Conservation (phyloP, 64 coral and sea anemone species). For the Pocillopora verrucosa region DNA sequence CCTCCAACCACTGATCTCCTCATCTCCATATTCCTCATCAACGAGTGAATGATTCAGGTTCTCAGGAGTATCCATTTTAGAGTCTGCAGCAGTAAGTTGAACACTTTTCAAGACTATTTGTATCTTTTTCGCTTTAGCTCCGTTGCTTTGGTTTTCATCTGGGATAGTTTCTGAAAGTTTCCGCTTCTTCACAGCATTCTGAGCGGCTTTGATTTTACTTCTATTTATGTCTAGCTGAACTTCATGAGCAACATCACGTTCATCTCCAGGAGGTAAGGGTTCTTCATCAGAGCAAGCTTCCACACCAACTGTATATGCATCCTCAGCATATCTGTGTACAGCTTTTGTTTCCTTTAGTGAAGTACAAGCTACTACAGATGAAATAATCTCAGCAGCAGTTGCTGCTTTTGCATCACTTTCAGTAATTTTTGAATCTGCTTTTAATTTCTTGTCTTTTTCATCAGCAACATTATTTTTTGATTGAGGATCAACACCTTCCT, state of each 20-base stretch:
- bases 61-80: neutral
- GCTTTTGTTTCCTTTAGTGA: constrained; percentile 12
- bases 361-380: constrained; percentile 62
- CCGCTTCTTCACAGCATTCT: constrained; percentile 73
- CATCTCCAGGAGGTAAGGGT: constrained; percentile 84
- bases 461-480: neutral
- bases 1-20: neutral
- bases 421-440: constrained; percentile 15
- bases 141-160: constrained; percentile 63
- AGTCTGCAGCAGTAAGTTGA: constrained; percentile 52
- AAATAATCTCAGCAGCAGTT: constrained; percentile 76
- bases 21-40: neutral
- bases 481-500: neutral
- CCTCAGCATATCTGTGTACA: constrained; percentile 11
- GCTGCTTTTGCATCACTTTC: constrained; percentile 28
- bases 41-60: neutral
- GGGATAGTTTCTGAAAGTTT: constrained; percentile 69
- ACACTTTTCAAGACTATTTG: constrained; percentile 77
- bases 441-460: neutral
- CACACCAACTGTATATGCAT: constrained; percentile 64
- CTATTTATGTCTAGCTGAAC: constrained; percentile 61
- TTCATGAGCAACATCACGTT: constrained; percentile 69
- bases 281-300: constrained; percentile 84
- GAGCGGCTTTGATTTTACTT: constrained; percentile 67
- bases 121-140: constrained; percentile 62